These are phyloP conservation scores for Neoitamus cyanurus DNA, from an alignment of 2,888 invertebrate species.

Conservation along the genomic window DNA sequence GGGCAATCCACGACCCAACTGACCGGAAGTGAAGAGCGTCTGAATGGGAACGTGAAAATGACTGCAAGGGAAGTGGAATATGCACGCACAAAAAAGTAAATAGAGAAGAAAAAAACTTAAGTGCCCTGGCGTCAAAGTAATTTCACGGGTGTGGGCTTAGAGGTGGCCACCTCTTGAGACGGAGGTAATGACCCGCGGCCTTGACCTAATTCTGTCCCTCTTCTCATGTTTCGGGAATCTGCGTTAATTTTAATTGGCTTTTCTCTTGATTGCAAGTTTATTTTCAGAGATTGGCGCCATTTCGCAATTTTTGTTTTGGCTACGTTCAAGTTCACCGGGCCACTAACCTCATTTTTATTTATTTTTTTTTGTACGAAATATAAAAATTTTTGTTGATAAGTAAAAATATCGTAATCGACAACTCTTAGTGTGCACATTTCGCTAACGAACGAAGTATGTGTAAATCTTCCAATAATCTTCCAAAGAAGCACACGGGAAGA, in stretches of 20 bases:
- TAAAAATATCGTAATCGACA: too few relatives aligned
- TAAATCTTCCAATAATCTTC: too few relatives aligned
- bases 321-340: background rate
- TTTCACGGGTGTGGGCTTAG: background rate
- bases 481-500: too few relatives aligned
- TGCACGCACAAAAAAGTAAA: background rate
- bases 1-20: background rate
- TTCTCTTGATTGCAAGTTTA: background rate
- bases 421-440: too few relatives aligned
- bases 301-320: background rate
- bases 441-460: too few relatives aligned
- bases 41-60: background rate
- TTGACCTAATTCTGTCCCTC: background rate
- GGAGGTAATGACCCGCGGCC: background rate
- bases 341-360: background rate
- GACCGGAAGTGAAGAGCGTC: background rate
- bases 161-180: background rate
- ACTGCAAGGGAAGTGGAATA: background rate
- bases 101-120: background rate
- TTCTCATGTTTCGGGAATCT: background rate
- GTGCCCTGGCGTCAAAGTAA: background rate
- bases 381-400: too few relatives aligned
- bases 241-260: background rate
- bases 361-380: background rate
- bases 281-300: background rate